Evolutionary conservation across 1,140 invertebrate genomes (phyloP), one percentile per base, ranked within the genome.

Genomic region (Rhagoletis pomonella): DNA sequence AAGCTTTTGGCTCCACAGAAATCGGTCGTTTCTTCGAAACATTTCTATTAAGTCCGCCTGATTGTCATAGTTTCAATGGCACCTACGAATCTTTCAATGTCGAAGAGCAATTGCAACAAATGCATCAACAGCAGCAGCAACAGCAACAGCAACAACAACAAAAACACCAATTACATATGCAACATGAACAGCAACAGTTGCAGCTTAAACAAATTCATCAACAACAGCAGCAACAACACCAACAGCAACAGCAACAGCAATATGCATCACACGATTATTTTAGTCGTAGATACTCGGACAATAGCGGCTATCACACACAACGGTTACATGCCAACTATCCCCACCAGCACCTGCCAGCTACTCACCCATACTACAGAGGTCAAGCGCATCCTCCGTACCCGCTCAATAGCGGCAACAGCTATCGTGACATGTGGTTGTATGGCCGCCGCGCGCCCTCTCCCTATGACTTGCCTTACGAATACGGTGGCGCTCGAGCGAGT

Each of bases 1-100:
- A 96, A 91, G 96, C 96, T 0, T 97, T 97, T 90, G 96, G 96
- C 17, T 96, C 96, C 1, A 96, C 96, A 44, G 96, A 96, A 91
- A 96, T 96, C 86, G 96, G 96, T 44, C 95, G 95, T 86, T 97
- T 96, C 89, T 94, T 94, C 5, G 94, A 95, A 88, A 94, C 94
- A 12, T 95, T 95, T 87, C 88, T 92, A 69, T 89, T 91, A 59
- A 90, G 90, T 39, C 88, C 91, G 1, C 91, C 86, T n/a, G 47
- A 81, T 47, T 81, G 19, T 2, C 58, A 87, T 17, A 69, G 44
- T 44, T 39, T 19, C 42, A 42, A 6, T 19, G 73, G 50, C 7
- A 55, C 10, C 29, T 42, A 81, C 19, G 73, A 81, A n/a, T n/a
- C 73, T 55, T 50, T 81, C 5, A 47, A 50, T 50, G 73, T 29